Conservation (phyloP, 2,888 invertebrate genomes). For the Epinotia ramella region DNA sequence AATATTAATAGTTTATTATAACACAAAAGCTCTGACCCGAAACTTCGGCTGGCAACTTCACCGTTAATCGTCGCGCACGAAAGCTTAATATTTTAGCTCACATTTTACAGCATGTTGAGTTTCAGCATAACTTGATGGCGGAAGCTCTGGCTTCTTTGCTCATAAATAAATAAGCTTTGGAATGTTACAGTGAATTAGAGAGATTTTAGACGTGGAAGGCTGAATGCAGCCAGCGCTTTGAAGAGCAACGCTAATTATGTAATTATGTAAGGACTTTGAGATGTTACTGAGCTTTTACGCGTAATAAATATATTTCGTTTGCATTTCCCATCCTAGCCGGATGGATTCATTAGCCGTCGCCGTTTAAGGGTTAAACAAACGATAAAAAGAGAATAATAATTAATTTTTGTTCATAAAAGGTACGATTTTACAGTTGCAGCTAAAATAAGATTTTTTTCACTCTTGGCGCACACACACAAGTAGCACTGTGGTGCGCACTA, state of each 20-base stretch:
- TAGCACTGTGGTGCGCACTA: not conserved
- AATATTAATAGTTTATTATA: slow-evolving; percentile 45
- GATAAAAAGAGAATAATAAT: no score
- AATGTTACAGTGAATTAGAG: slow-evolving; percentile 21
- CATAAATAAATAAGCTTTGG: slow-evolving; percentile 34
- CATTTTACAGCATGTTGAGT: slow-evolving; percentile 41
- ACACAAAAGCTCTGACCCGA: slow-evolving; percentile 37
- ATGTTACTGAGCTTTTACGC: not conserved
- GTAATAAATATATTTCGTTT: not conserved
- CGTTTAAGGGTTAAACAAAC: no score
- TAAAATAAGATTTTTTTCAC: no score
- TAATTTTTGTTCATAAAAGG: no score
- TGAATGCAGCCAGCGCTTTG: slow-evolving; percentile 15
- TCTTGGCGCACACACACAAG: no score
- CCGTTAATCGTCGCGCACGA: slow-evolving; percentile 29
- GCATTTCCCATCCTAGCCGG: not conserved
- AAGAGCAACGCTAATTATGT: not conserved
- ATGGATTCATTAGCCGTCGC: no score
- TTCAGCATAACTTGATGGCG: slow-evolving; percentile 35
- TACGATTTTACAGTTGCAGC: no score
- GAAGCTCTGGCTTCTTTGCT: slow-evolving; percentile 36
- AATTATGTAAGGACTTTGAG: not conserved
- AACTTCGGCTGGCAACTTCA: slow-evolving; percentile 39
- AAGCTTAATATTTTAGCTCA: slow-evolving; percentile 43
- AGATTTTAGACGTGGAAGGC: slow-evolving; percentile 4